A percentile compares a stretch with the other conserved stretches of the same genome.
phyloP scores from a whole-genome alignment of 2,113 vertebrate species.

The Eolophus roseicapilla region DNA sequence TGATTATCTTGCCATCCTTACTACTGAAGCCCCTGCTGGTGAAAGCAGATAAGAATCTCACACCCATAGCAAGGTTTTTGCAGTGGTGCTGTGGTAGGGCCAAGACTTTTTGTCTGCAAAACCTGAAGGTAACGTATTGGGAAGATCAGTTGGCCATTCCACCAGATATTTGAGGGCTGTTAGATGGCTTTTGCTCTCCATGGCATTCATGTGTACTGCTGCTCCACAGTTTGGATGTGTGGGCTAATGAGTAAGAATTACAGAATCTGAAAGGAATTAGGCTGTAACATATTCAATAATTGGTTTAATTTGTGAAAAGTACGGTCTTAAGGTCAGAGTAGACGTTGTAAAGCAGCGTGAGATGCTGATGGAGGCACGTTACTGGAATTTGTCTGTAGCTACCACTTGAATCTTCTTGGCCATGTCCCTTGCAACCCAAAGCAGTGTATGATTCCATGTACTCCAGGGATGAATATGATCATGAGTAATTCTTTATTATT shows the following conservation, averaged over 20 bases:
- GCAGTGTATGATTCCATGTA: not conserved
- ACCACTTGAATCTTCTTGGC: not conserved
- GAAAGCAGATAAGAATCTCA: not conserved
- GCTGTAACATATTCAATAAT: not conserved
- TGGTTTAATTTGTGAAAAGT: not conserved
- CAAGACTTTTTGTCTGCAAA: not conserved
- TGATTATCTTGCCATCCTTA: not conserved
- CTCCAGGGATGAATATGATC: not conserved
- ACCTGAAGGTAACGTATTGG: not conserved
- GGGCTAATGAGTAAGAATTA: not conserved
- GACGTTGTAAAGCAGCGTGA: accelerated
- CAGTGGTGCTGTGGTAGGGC: too few relatives aligned
- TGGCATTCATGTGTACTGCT: not conserved
- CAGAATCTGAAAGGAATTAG: not conserved
- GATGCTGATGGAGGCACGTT: not conserved
- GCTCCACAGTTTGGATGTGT: not conserved
- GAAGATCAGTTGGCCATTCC: not conserved
- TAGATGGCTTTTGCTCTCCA: not conserved
- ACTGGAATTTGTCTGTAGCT: not conserved
- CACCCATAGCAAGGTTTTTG: not conserved
- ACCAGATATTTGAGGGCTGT: not conserved
- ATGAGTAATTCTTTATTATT: not conserved
- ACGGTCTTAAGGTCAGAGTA: not conserved
- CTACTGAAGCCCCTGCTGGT: not conserved
- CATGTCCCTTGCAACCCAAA: not conserved